Conservation (phyloP, 1,140 invertebrate species). For the Drosophila mojavensis region DNA sequence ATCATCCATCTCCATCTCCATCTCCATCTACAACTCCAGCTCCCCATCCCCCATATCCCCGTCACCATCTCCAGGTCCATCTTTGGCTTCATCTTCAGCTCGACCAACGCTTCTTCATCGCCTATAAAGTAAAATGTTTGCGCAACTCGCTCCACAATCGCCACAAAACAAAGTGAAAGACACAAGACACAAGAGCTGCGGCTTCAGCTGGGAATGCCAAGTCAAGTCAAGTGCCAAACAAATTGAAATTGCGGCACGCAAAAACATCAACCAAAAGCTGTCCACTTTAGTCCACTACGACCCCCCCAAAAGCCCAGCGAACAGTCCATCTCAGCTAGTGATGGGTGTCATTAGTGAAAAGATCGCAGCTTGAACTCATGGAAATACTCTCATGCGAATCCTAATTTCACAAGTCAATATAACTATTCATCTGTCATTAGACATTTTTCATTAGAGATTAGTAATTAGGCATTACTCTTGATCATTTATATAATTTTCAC, state of each 20-base stretch:
- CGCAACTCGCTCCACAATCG: slow-evolving; percentile 62
- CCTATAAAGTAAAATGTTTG: slow-evolving; percentile 74
- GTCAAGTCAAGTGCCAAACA: slow-evolving; percentile 61
- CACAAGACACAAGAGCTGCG: slow-evolving; percentile 10
- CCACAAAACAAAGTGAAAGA: slow-evolving; percentile 69
- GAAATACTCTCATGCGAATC: not conserved
- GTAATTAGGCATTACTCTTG: too few relatives aligned
- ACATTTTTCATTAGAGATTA: not conserved
- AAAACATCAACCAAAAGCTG: slow-evolving; percentile 65
- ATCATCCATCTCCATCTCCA: slow-evolving; percentile 22
- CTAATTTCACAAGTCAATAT: not conserved
- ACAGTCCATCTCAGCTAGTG: not conserved
- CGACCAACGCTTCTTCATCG: slow-evolving; percentile 50
- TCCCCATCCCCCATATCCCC: slow-evolving; percentile 5
- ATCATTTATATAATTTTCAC: too few relatives aligned
- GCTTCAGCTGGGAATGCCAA: slow-evolving; percentile 16
- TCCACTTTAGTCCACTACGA: not conserved
- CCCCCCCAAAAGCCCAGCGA: not conserved
- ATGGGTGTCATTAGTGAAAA: not conserved
- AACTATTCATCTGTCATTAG: not conserved
- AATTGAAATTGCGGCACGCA: slow-evolving; percentile 80
- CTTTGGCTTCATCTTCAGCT: not conserved
- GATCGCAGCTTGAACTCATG: not conserved
- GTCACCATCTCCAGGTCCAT: slow-evolving; percentile 16
- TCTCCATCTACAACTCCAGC: not conserved